Base-by-base conservation (phyloP, 2,888 invertebrate species). In the Carcina quercana region DNA sequence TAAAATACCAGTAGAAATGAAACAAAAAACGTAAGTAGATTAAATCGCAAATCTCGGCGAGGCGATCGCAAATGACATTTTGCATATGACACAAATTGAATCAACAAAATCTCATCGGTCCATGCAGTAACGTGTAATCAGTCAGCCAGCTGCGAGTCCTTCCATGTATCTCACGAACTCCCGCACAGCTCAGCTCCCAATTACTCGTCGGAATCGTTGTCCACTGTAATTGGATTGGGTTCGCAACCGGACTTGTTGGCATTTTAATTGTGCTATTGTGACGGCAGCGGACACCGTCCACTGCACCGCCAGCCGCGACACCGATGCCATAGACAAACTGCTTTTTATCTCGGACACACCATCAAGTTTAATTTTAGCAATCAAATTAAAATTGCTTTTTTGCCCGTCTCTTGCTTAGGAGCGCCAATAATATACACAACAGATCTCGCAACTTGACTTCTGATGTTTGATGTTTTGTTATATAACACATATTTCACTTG, bases 251-350 rank as follows among this genome's bases (percentile, higher is more conserved):
- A 79, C 79, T 82, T 82, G 83, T 82, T 79, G 83, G 83, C 80
- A 82, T 82, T 83, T 83, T 83, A 83, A 83, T 83, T 83, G 82
- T 83, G 76, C 82, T 69, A 82, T 83, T 83, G 82, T 83, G 82
- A 82, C 75, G 76, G 63, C 61, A 65, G 63, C 61, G 64, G 63
- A 74, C 71, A 66, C 63, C 66, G 69, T 52, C 62, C 57, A 59
- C 62, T 64, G 63, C 61, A 66, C 62, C 64, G 63, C 61, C 66
- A 59, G 62, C 55, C 45, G 50, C 58, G 54, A 59, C 65, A 59
- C 56, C 57, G 64, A 65, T 58, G 60, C 63, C 59, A 63, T 65
- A 78, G 79, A 73, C 64, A 66, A 63, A 60, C 66, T 48, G 45
- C 64, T 69, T 76, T 74, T 74, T 73, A 59, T 62, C 67, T 60